Percentiles rank a stretch among this genome's conserved stretches.
phyloP scores from a whole-genome alignment of 2,113 vertebrate species.

The Grantiella picta region DNA sequence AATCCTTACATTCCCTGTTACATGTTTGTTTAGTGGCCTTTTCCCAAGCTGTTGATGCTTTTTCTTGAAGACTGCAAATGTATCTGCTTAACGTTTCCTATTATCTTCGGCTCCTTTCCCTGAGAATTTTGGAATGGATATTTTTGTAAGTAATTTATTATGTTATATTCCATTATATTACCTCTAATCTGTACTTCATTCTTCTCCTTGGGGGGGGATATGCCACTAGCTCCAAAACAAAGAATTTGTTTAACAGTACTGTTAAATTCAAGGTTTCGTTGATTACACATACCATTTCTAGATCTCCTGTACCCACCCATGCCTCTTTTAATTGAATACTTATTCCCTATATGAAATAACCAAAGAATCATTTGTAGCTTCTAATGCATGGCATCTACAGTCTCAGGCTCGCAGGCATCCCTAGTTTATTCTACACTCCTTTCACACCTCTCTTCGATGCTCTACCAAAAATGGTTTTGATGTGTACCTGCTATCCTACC shows the following conservation, averaged over 20 bases:
- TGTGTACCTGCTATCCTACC: neutral
- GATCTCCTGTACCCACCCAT: neutral
- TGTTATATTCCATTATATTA: neutral
- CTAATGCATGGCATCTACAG: neutral
- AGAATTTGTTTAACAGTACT: neutral
- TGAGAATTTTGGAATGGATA: neutral
- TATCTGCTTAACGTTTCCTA: neutral
- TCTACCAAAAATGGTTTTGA: neutral
- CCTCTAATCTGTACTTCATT: neutral
- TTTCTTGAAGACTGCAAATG: neutral
- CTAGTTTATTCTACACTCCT: neutral
- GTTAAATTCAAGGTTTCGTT: neutral
- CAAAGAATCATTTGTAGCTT: neutral
- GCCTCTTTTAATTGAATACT: neutral
- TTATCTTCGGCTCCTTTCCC: neutral
- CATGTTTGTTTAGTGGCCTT: neutral
- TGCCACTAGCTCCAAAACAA: neutral
- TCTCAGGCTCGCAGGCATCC: neutral
- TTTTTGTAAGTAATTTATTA: neutral
- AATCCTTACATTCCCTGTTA: constrained; percentile 18
- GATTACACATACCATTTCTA: neutral
- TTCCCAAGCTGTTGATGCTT: neutral
- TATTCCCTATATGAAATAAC: neutral
- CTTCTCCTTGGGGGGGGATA: neutral
- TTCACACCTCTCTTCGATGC: neutral